Conservation (phyloP, 30 jellyfish, hydroid and myxozoan species). For the Cassiopea andromeda region DNA sequence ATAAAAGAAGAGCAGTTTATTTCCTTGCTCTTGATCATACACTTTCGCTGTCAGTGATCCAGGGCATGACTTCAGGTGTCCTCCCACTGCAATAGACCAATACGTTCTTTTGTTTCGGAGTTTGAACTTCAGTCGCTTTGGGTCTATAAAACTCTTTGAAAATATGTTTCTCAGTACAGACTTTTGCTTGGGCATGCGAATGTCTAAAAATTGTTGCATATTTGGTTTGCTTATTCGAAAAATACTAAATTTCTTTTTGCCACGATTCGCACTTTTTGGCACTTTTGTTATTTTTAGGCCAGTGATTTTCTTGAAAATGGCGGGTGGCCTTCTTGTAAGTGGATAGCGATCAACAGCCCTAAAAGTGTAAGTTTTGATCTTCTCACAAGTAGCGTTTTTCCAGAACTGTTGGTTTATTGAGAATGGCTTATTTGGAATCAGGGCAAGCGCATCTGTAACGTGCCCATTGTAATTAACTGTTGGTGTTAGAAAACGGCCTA, state of each 20-base stretch:
- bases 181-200: slow-evolving; percentile 13
- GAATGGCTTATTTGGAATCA: slow-evolving; percentile 41
- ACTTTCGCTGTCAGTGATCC: slow-evolving; percentile 56
- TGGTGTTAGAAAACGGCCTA: slow-evolving; percentile 31
- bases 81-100: slow-evolving; percentile 35
- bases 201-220: slow-evolving; percentile 9
- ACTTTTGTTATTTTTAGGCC: neutral
- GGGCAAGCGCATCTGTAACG: slow-evolving; percentile 14
- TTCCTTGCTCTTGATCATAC: slow-evolving; percentile 36
- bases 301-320: neutral
- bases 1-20: slow-evolving; percentile 3
- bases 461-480: neutral
- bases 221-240: slow-evolving; percentile 14
- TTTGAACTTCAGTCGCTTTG: slow-evolving; percentile 17
- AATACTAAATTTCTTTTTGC: neutral
- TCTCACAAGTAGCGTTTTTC: slow-evolving; percentile 46
- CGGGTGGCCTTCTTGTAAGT: slow-evolving; percentile 2
- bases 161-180: slow-evolving; percentile 38
- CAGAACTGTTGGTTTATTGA: slow-evolving; percentile 29
- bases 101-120: slow-evolving; percentile 38
- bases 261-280: neutral
- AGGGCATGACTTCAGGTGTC: slow-evolving; percentile 56
- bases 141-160: slow-evolving; percentile 30
- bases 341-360: slow-evolving; percentile 35
- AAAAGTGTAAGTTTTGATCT: neutral